Evolutionary conservation across 1,140 invertebrate genomes (phyloP), one percentile per base, ranked within the genome.

Genomic region (Vanessa tameamea): DNA sequence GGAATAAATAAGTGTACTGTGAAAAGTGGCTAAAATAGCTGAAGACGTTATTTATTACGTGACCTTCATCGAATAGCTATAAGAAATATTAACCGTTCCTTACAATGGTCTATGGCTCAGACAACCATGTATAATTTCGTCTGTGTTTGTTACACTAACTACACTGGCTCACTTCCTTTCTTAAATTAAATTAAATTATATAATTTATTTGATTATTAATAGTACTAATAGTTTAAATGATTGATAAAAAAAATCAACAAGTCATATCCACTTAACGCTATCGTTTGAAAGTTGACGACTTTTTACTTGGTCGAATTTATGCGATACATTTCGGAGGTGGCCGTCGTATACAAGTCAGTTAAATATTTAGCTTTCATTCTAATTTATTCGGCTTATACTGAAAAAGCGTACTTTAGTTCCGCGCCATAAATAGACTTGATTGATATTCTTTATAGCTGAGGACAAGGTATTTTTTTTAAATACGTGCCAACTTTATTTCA

Each of bases 271-370:
- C 55, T 79, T 43, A 69, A 71, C 31, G 23, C 79, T 77, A 74
- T 75, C 80, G 68, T 69, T 20, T 47, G 68, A 76, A 81, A 88
- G 87, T 88, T 91, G 87, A 91, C 87, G 87, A 91, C 84, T 91
- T 91, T 91, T 91, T 91, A 91, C 88, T 87, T 85, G 83, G 80
- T 82, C 82, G 82, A 88, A 90, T 88, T 90, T 90, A 91, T 88
- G 87, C 89, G 87, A 89, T 89, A 88, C 87, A 91, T 91, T 91
- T 91, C 84, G 85, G 87, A 87, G 87, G 86, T 86, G 79, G 78
- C 79, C 81, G 82, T 84, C 87, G 86, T 90, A 88, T 88, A 90
- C 85, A 87, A 87, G 85, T 87, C 87, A 87, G 84, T 89, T 90
- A 86, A 90, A 89, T 87, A 89, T 90, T 89, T 87, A 89, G 88